Percentiles rank a stretch among this genome's conserved stretches.
phyloP scores from a whole-genome alignment of 2,113 vertebrate genomes.

The Saguinus midas region DNA sequence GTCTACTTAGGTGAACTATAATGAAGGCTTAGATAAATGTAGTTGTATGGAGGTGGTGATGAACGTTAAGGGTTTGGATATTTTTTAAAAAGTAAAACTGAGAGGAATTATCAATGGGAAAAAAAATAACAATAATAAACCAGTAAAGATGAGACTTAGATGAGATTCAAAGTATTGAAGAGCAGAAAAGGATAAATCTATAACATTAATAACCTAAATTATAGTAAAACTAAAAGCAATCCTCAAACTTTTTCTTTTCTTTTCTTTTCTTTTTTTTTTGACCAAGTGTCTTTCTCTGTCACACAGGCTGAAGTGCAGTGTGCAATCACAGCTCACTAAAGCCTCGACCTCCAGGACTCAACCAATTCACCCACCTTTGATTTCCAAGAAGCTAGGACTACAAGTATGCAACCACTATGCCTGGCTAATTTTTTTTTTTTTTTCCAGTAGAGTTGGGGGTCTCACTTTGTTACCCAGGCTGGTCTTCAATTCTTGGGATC shows the following conservation, averaged over 20 bases:
- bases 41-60: neutral
- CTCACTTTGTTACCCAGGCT: too few species aligned
- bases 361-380: too few species aligned
- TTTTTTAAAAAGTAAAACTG: neutral
- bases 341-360: too few species aligned
- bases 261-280: too few species aligned
- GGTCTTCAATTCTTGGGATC: too few species aligned
- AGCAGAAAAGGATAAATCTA: neutral
- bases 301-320: too few species aligned
- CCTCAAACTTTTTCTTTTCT: neutral
- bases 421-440: too few species aligned
- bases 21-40: neutral
- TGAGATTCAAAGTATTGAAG: slow-evolving; percentile 6
- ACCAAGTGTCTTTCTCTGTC: too few species aligned
- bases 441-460: too few species aligned
- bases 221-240: neutral
- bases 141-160: neutral
- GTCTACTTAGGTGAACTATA: neutral
- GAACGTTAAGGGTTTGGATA: neutral
- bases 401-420: too few species aligned
- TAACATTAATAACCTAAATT: neutral
- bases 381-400: too few species aligned
- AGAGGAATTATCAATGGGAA: neutral
- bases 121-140: slow-evolving; percentile 26
- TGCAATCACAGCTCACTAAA: too few species aligned